Evolutionary conservation across 2,888 invertebrate species (phyloP), one percentile per base, ranked within the genome.

Genomic region (Clivina fossor): DNA sequence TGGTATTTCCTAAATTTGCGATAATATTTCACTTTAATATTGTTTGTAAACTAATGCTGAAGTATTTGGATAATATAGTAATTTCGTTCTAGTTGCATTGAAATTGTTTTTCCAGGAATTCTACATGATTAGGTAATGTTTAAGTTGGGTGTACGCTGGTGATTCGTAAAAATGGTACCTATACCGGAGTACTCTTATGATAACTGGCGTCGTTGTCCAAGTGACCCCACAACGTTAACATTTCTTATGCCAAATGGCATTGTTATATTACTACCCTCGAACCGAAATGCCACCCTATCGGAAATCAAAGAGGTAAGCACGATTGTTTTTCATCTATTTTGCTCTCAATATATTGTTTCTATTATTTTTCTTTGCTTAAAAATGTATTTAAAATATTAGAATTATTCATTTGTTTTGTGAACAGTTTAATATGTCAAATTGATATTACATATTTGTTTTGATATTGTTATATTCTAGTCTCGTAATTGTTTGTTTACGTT

Each of bases 301-400:
- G 91, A 93, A 75, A 85, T 95, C 64, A 95, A 95, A 79, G 88
- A 89, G 84, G 93, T 92, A 76, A 78, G n/a, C n/a, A n/a, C n/a
- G n/a, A n/a, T n/a, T n/a, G n/a, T n/a, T n/a, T n/a, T n/a, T n/a
- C n/a, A n/a, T n/a, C n/a, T n/a, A n/a, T n/a, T n/a, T n/a, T n/a
- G n/a, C n/a, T n/a, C n/a, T n/a, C n/a, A n/a, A n/a, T n/a, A n/a
- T n/a, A n/a, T n/a, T n/a, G n/a, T n/a, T n/a, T n/a, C n/a, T n/a
- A n/a, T n/a, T n/a, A n/a, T n/a, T n/a, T n/a, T n/a, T n/a, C n/a
- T n/a, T n/a, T n/a, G n/a, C n/a, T n/a, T n/a, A n/a, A n/a, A n/a
- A n/a, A n/a, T n/a, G n/a, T n/a, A n/a, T n/a, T n/a, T n/a, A n/a
- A n/a, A n/a, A n/a, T n/a, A n/a, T n/a, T n/a, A n/a, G n/a, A n/a